Evolutionary conservation across 2,113 vertebrate genomes (phyloP).

Genomic region (Shinisaurus crocodilurus): DNA sequence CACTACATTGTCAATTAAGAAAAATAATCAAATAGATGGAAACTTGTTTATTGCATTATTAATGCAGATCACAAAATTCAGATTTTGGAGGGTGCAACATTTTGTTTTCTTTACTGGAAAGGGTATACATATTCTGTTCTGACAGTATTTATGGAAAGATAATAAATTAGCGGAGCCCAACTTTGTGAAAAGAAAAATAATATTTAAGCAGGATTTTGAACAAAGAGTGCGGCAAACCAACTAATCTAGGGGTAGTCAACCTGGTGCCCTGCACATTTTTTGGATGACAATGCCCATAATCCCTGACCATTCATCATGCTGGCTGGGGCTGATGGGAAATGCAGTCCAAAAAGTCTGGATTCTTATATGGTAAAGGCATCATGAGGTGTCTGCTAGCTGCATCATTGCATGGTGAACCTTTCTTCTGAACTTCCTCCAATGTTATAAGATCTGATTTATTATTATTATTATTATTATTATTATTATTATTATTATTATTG

Average conservation of each 20-base stretch:
- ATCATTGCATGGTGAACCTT: not conserved
- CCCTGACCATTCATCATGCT: too few relatives aligned
- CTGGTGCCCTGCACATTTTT: too few relatives aligned
- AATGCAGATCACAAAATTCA: not conserved
- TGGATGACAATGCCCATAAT: too few relatives aligned
- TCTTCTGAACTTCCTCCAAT: not conserved
- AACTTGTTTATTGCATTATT: not conserved
- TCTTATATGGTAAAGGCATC: not conserved
- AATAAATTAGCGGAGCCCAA: not conserved
- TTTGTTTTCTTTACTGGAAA: not conserved
- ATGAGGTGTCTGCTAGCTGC: not conserved
- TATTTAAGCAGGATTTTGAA: constrained; percentile 65
- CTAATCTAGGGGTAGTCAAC: too few relatives aligned
- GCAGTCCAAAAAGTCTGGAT: too few relatives aligned
- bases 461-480: too few relatives aligned
- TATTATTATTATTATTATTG: too few relatives aligned
- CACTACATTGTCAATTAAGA: not conserved
- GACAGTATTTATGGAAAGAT: not conserved
- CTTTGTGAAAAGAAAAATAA: constrained; percentile 39
- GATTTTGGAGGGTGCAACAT: not conserved
- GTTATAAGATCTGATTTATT: not conserved
- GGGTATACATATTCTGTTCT: not conserved
- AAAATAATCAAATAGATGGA: not conserved
- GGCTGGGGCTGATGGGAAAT: too few relatives aligned
- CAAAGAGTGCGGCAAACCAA: constrained; percentile 15